These are phyloP conservation scores for Euplexia lucipara DNA, from an alignment of 2,888 invertebrate species.

Conservation along the genomic window DNA sequence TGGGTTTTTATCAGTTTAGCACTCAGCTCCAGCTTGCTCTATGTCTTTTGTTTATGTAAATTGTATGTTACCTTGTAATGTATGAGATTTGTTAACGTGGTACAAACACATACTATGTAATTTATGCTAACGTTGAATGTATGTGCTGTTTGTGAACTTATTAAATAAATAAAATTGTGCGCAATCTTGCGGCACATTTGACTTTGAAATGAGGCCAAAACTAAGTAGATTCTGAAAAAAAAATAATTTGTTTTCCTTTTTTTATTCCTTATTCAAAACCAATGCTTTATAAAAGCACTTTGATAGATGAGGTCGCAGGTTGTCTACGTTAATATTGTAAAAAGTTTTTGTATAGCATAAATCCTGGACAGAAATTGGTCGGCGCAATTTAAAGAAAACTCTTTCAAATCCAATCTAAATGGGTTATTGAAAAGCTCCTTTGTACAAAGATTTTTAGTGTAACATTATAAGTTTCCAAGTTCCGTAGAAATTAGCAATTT, in stretches of 20 bases:
- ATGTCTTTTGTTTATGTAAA: too few species aligned
- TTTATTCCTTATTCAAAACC: conserved; percentile 60
- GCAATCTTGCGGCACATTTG: conserved; percentile 53
- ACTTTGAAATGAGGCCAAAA: conserved; percentile 54
- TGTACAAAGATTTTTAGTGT: conserved; percentile 49
- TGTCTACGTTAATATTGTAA: conserved; percentile 61
- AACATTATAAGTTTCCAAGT: conserved; percentile 43
- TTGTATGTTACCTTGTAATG: too few species aligned
- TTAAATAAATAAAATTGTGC: too few species aligned
- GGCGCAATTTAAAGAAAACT: conserved; percentile 53
- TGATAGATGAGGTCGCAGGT: conserved; percentile 65
- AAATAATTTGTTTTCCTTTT: conserved; percentile 62
- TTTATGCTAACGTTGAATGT: too few species aligned
- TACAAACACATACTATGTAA: too few species aligned
- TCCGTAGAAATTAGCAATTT: conserved; percentile 43
- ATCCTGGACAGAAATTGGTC: conserved; percentile 43
- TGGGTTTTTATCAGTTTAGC: too few species aligned
- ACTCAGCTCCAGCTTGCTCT: too few species aligned
- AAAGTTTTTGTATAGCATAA: conserved; percentile 52
- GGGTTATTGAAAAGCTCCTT: conserved; percentile 56
- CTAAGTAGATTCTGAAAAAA: conserved; percentile 53
- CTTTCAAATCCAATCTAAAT: conserved; percentile 58
- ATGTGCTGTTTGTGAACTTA: too few species aligned
- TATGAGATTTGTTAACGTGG: too few species aligned
- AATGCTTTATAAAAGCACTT: conserved; percentile 62